Base-by-base conservation (phyloP, 2,113 vertebrate species). In the Tringa solitaria region DNA sequence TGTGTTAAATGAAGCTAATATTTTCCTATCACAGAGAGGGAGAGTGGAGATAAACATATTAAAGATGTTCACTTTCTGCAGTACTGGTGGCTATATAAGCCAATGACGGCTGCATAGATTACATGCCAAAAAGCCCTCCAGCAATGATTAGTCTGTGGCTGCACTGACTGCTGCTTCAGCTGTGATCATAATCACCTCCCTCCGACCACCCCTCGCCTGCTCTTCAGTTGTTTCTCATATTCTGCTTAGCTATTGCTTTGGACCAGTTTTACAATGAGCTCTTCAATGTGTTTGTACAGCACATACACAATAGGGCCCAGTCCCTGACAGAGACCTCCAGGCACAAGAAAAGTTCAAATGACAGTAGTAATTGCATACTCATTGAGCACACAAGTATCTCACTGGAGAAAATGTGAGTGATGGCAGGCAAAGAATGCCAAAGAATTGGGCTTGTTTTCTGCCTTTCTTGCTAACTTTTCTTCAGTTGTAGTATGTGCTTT, bases 81-180 rank as follows among this genome's bases (percentile, higher is more conserved):
- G 76, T 1, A 14, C 93, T 84, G 56, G 35, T 3, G 14, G 93
- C 87, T 87, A 60, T 43, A 41, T 30, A 68, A 89, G 77, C 56
- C 68, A 59, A 33, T 1, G 8, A 10, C 61, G 89, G 68, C 89
- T 89, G 87, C 63, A 54, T 4, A 6, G 80, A 89, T 68, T 27
- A 81, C 73, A 51, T 3, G 61, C 89, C 89, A 95, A 75, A 87
- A 94, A 91, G 51, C 94, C 83, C 90, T 93, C 75, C 80, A 56
- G 94, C 84, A 28, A 7, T 17, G 69, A 87, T 70, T 41, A 90
- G 79, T 70, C 45, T 74, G 72, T 23, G 88, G 79, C 88, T 88
- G 75, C 79, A 10, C 16, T 6, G 59, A 15, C 60, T 70, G 80
- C 94, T 87, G 73, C 87, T 78, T 93, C 86, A 53, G 73, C 84